Evolutionary conservation across 2,797 vertebrate species (phyloP), one percentile per base, ranked within the genome.

Genomic region (Scolopax bukidnonensis): DNA sequence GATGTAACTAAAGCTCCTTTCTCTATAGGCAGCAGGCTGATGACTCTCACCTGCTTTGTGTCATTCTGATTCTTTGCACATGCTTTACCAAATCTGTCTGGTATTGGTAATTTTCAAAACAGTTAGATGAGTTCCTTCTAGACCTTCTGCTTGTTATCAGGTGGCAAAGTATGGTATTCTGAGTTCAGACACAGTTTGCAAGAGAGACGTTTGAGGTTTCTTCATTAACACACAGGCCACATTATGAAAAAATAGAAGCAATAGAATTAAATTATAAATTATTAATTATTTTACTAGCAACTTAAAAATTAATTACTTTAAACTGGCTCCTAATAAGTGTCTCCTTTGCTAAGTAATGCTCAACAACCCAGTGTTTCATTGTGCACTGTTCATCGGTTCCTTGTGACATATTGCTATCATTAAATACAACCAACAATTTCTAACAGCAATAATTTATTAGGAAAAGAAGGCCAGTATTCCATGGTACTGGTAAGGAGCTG

Each of bases 381-480:
- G 77, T 54, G 41, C 33, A 64, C 25, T 47, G 36, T 36, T 36
- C 60, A 77, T 19, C 7, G 2, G 5, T 80, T 59, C 63, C 53
- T 80, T 71, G 20, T 82, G 78, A 88, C 70, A 15, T 87, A 65
- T 57, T 83, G 38, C 36, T 91, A 81, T 87, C 48, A 91, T 90
- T 92, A 95, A 94, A 79, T 50, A 65, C 33, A 90, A 96, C 84
- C 79, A 95, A 89, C 41, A 91, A 64, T 89, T 83, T 92, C 54
- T 83, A 84, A 84, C 65, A 92, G 69, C n/a, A 85, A 77, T 84
- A 89, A 80, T 93, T 93, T 92, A 84, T 74, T 94, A 80, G 10
- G 20, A n/a, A 90, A 94, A 85, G 50, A 91, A 87, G 86, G 20
- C 23, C 33, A 61, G 23, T 51, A 78, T 75, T 87, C n/a, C 41